Evolutionary conservation across 2,113 vertebrate genomes (phyloP), one percentile per base, ranked within the genome.

Genomic region (Gambusia holbrooki): DNA sequence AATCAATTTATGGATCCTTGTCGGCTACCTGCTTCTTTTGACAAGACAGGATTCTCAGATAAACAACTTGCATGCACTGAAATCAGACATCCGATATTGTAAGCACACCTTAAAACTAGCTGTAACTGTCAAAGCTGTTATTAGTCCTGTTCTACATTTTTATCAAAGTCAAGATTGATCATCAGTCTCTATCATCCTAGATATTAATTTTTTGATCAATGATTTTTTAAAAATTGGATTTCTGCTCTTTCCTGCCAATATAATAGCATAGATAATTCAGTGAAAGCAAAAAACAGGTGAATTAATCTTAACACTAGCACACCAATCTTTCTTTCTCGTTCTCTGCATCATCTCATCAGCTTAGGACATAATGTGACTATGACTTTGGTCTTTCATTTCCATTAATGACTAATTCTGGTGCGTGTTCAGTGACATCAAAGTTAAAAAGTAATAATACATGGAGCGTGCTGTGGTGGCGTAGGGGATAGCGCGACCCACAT

Each of bases 1-100:
- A 80, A 88, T 89, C 87, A 12, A 86, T 86, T 35, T 80, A 92
- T 91, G 0, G 86, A 91, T 84, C 61, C n/a, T 82, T 73, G 77
- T 64, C 74, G 75, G 62, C 86, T 87, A 66, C 42, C 78, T 48
- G 76, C 77, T 83, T 83, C 63, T 62, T 83, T 71, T 84, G 85
- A 88, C 82, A 80, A 83, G 76, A 29, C 61, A 73, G 63, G 62
- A 66, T 80, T 66, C 32, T 76, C 58, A 77, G 77, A 81, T 77
- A 81, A 79, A 84, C 74, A 71, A 51, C 48, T 27, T 4, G 32
- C 66, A 69, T 32, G n/a, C 58, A 61, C 60, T 61, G 25, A 32
- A 54, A 62, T 79, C 33, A 84, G 62, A 79, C 35, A 62, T 62
- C 32, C 30, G 45, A 66, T n/a, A 76, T 60, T 73, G 73, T 72